Evolutionary conservation across 2,888 invertebrate species (phyloP), one percentile per base, ranked within the genome.

Genomic region (Cataglyphis altisquamis): DNA sequence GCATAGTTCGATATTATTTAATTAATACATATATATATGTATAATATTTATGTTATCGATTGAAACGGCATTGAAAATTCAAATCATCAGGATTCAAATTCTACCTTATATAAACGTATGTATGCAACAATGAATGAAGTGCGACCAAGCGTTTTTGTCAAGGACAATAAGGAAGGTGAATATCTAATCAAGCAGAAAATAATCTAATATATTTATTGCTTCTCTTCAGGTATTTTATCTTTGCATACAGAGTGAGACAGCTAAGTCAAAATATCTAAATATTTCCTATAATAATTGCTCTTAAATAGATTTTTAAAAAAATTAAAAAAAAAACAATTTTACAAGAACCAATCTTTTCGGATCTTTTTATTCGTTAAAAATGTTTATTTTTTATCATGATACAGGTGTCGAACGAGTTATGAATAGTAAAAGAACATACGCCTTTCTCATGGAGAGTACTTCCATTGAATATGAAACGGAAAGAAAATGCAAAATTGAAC

Each of bases 401-500:
- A 29, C 0, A 80, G 78, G 98, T 25, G 87, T 99, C 5, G 98
- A 98, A 39, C 96, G 98, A 48, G 99, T 99, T 0, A 96, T 97
- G 84, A 97, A 97, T 93, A 97, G 97, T 21, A 98, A 98, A 94
- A 97, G 98, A 63, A 97, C 97, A 68, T 99, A 99, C 94, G 99
- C 99, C 0, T 99, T 98, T 94, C 96, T 99, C 41, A 99, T 99
- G 98, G 99, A 99, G 95, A 99, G 98, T 0, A 98, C 99, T 0
- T 98, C 98, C 36, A 98, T 99, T 87, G 99, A 99, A 94, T 99
- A 99, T 93, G 97, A 97, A 57, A 97, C 98, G 70, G 98, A 98
- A 94, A 96, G 98, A 87, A 97, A 98, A 93, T 99, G 99, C 93
- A 98, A 98, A 87, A 96, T 99, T 86, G 98, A 97, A 62, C 98